Percentiles rank a stretch among this genome's conserved stretches.
Evolutionary conservation across 1,140 invertebrate genomes (phyloP).

Genomic region (Eriocheir sinensis): DNA sequence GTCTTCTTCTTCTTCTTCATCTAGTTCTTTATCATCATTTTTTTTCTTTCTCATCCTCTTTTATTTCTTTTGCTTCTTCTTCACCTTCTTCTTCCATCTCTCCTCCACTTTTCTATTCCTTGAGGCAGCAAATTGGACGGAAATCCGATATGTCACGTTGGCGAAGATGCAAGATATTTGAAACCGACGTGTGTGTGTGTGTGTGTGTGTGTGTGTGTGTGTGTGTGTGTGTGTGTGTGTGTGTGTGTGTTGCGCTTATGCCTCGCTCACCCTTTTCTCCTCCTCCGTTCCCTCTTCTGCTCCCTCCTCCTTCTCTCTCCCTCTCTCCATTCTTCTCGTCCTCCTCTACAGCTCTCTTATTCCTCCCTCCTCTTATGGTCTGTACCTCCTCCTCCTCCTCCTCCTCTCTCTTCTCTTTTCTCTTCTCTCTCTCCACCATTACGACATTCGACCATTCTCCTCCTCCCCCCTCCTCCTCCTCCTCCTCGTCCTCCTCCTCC

Average conservation of each 20-base stretch:
- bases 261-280: background rate
- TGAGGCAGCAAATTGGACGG: constrained; percentile 10
- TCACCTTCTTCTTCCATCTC: constrained; percentile 23
- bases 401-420: background rate
- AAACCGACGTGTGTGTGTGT: background rate
- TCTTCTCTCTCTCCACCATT: background rate
- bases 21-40: background rate
- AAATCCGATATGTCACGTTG: constrained; percentile 4
- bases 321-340: background rate
- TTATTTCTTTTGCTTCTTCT: constrained; percentile 15
- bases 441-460: too few relatives aligned
- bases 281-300: background rate
- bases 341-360: too few relatives aligned
- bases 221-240: constrained; percentile 32
- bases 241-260: background rate
- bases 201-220: constrained; percentile 11
- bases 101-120: too few relatives aligned
- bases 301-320: background rate
- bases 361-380: too few relatives aligned
- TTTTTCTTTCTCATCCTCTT: background rate
- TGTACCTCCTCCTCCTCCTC: too few relatives aligned
- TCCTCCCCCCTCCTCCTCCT: background rate
- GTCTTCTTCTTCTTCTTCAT: background rate
- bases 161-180: background rate
- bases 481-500: background rate